Conservation (phyloP, 2,797 vertebrate species). For the Chaetophractus vellerosus region DNA sequence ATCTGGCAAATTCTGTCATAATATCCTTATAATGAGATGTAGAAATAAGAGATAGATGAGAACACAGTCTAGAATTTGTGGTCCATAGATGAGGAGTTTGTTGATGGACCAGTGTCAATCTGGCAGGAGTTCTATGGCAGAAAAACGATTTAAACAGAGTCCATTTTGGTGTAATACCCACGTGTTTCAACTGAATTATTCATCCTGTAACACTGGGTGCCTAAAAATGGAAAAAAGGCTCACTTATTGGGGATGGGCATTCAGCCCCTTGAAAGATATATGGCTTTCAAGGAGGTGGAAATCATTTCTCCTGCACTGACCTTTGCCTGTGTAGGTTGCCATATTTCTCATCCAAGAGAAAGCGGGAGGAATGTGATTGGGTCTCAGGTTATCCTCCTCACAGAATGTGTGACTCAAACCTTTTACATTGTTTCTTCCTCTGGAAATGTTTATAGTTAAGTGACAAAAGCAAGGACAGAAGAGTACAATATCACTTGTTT, state of each 20-base stretch:
- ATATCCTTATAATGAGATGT: neutral
- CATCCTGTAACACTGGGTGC: neutral
- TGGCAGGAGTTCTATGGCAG: neutral
- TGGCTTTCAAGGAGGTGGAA: neutral
- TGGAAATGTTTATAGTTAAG: neutral
- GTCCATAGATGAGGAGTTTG: neutral
- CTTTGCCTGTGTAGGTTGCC: neutral
- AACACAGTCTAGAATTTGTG: neutral
- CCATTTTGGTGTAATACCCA: neutral
- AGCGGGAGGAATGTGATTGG: neutral
- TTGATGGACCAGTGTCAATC: neutral
- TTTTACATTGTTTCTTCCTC: neutral
- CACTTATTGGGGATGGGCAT: neutral
- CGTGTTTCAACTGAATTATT: neutral
- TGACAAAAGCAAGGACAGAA: neutral
- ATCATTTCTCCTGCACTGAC: neutral
- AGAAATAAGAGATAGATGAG: neutral
- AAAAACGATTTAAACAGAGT: neutral
- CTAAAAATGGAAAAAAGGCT: neutral
- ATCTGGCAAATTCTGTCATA: neutral
- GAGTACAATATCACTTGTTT: neutral
- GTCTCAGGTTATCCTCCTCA: neutral
- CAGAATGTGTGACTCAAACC: neutral
- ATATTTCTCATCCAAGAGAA: neutral
- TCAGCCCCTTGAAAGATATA: neutral